phyloP scores from a whole-genome alignment of 2,888 invertebrate species.

The Dryococelus australis region DNA sequence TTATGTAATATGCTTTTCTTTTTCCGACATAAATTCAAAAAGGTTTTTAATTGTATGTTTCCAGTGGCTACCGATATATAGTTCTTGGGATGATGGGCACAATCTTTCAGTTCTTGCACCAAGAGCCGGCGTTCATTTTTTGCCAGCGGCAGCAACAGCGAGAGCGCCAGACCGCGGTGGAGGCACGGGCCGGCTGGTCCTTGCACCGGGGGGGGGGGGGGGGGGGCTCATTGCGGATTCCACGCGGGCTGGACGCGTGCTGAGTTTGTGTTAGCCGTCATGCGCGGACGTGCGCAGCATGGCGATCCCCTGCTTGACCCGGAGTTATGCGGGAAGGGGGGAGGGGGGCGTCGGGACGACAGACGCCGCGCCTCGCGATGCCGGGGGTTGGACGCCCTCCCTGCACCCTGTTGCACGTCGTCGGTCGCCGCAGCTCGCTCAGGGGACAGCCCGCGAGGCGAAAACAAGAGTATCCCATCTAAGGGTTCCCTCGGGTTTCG shows the following conservation, averaged over 20 bases:
- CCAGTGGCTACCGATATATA: too few relatives aligned
- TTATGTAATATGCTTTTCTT: too few relatives aligned
- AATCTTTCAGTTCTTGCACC: not conserved
- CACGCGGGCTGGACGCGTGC: not conserved
- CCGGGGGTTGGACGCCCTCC: too few relatives aligned
- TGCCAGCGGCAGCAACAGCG: too few relatives aligned
- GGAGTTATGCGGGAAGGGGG: not conserved
- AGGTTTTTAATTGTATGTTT: too few relatives aligned
- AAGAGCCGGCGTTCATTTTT: not conserved
- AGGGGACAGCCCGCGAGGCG: too few relatives aligned
- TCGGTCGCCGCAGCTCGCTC: not conserved
- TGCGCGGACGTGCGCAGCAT: slow-evolving; percentile 17
- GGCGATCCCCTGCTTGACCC: slow-evolving; percentile 10
- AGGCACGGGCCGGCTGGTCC: not conserved
- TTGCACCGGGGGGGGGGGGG: not conserved
- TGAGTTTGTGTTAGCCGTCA: slow-evolving; percentile 29
- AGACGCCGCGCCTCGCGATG: not conserved
- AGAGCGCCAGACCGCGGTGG: not conserved
- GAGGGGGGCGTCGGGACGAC: not conserved
- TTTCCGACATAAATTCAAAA: too few relatives aligned
- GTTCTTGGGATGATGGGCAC: too few relatives aligned
- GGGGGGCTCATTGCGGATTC: slow-evolving; percentile 1
- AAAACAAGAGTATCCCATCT: not conserved
- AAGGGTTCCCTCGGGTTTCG: not conserved
- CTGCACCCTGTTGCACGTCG: too few relatives aligned